Conservation (phyloP, 2,113 vertebrate genomes). For the Phaethon lepturus region DNA sequence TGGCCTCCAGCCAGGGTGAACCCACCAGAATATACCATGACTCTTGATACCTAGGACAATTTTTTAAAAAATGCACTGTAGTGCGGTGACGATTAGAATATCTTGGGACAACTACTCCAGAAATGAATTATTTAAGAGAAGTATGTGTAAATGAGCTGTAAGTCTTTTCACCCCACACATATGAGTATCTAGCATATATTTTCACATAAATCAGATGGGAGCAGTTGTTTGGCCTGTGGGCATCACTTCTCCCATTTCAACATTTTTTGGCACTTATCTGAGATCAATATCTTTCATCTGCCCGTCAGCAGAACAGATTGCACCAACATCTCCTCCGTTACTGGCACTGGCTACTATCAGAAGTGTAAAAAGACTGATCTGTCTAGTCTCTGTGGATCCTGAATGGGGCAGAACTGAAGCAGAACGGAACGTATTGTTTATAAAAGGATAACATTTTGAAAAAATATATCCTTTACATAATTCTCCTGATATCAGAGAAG, state of each 20-base stretch:
- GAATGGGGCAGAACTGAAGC: not conserved
- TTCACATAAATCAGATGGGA: not conserved
- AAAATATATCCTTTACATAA: not conserved
- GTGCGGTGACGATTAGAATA: not conserved
- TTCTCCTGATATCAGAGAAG: not conserved
- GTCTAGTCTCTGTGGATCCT: not conserved
- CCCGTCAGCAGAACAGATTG: not conserved
- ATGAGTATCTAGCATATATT: not conserved
- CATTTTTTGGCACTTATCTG: not conserved
- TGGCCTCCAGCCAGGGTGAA: too few relatives aligned
- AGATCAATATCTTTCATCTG: not conserved
- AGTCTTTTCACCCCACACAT: not conserved
- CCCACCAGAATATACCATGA: too few relatives aligned
- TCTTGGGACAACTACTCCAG: not conserved
- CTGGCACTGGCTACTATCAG: not conserved
- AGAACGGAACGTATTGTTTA: not conserved
- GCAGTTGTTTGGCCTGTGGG: not conserved
- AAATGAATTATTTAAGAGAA: not conserved
- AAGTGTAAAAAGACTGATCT: not conserved
- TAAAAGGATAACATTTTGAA: not conserved
- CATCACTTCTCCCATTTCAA: not conserved
- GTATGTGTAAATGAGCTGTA: not conserved
- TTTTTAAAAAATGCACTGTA: not conserved
- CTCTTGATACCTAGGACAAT: not conserved
- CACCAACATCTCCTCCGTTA: not conserved